Evolutionary conservation across 2,797 vertebrate genomes (phyloP).

Genomic region (Poecilia gillii): DNA sequence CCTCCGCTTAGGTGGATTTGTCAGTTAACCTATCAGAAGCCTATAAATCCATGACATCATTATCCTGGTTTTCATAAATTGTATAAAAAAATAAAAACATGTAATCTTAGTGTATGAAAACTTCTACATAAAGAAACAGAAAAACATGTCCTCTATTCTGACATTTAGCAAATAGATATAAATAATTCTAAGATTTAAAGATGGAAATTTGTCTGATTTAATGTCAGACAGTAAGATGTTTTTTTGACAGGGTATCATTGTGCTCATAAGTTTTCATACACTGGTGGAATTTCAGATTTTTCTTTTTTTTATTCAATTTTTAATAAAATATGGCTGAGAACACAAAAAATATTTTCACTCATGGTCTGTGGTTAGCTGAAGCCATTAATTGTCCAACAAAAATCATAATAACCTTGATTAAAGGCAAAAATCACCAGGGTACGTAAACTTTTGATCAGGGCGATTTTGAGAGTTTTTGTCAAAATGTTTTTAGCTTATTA

Average conservation of each 20-base stretch:
- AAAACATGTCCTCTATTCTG: not conserved
- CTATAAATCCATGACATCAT: not conserved
- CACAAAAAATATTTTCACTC: too few species aligned
- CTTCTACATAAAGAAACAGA: not conserved
- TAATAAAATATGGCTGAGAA: too few species aligned
- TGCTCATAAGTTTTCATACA: too few species aligned
- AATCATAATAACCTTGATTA: too few species aligned
- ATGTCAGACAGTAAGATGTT: not conserved
- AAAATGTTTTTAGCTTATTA: too few species aligned
- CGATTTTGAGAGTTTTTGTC: too few species aligned
- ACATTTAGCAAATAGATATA: not conserved
- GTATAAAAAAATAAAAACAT: not conserved
- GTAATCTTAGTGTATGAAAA: not conserved
- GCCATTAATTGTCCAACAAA: too few species aligned
- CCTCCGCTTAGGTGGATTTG: not conserved
- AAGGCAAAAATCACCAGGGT: too few species aligned
- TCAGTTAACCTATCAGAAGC: not conserved
- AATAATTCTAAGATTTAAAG: not conserved
- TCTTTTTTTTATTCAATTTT: too few species aligned
- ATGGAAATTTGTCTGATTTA: not conserved
- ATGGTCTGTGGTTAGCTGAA: too few species aligned
- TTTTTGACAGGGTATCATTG: not conserved
- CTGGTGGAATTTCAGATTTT: too few species aligned
- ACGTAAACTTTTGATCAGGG: too few species aligned
- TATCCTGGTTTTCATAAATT: not conserved